phyloP scores from a whole-genome alignment of 2,113 vertebrate genomes.

The Ranitomeya imitator region DNA sequence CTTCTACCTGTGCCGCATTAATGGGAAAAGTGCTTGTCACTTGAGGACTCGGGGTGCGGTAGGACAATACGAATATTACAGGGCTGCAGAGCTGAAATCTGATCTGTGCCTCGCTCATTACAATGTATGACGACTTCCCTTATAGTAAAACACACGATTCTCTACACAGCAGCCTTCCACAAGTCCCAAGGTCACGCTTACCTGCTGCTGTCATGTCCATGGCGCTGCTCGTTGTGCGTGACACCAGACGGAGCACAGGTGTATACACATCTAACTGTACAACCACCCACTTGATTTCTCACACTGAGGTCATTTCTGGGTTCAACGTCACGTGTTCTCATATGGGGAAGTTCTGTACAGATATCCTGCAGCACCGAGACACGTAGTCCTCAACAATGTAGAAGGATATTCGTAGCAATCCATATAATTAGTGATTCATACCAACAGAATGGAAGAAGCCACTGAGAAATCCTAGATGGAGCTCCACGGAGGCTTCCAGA shows the following conservation, averaged over 20 bases:
- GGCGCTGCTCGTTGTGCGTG: not conserved
- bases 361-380: not conserved
- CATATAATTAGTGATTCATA: too few species aligned
- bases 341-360: not conserved
- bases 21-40: not conserved
- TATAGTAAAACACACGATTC: too few species aligned
- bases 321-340: not conserved
- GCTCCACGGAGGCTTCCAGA: too few species aligned
- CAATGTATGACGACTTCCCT: too few species aligned
- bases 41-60: not conserved
- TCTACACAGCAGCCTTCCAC: not conserved
- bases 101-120: too few species aligned
- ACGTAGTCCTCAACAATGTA: not conserved
- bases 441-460: too few species aligned
- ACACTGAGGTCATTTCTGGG: not conserved
- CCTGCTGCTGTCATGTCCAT: not conserved
- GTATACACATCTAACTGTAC: too few species aligned
- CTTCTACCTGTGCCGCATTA: too few species aligned
- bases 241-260: not conserved
- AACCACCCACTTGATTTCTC: not conserved
- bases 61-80: not conserved
- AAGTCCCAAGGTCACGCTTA: not conserved
- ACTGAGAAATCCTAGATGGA: too few species aligned
- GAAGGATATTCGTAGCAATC: too few species aligned
- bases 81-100: not conserved